Evolutionary conservation across 2,888 invertebrate species (phyloP).

Genomic region (Hypercompe scribonia): DNA sequence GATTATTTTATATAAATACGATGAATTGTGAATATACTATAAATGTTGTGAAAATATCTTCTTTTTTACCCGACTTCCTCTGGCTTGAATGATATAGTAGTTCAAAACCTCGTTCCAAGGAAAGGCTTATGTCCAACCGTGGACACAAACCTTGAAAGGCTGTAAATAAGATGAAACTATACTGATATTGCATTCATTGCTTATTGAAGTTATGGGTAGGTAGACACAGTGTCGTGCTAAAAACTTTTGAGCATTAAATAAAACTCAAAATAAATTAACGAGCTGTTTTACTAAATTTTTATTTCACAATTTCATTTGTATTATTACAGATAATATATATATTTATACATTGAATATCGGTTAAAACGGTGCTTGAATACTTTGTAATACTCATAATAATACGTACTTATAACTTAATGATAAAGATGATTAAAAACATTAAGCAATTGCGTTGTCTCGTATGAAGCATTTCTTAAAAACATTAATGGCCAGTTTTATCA

Average conservation of each 20-base stretch:
- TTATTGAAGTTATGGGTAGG: no score
- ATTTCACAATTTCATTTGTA: conserved; percentile 29
- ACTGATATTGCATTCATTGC: no score
- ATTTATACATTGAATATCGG: background rate
- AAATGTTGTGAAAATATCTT: no score
- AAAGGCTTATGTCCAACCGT: no score
- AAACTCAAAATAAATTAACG: conserved; percentile 3
- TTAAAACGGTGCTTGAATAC: background rate
- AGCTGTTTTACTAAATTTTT: conserved; percentile 33
- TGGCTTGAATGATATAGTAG: no score
- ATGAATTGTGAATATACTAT: no score
- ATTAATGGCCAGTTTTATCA: background rate
- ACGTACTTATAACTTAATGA: background rate
- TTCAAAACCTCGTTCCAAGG: no score
- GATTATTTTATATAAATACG: background rate
- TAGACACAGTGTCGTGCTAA: background rate
- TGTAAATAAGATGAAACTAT: no score
- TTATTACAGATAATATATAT: background rate
- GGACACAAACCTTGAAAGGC: no score
- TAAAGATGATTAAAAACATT: background rate
- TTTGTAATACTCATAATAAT: background rate
- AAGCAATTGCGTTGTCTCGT: background rate
- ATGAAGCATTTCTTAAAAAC: background rate
- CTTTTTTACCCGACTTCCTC: no score
- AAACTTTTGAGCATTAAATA: background rate